Conservation (phyloP, 2,888 invertebrate species). For the Uropetala carovei region DNA sequence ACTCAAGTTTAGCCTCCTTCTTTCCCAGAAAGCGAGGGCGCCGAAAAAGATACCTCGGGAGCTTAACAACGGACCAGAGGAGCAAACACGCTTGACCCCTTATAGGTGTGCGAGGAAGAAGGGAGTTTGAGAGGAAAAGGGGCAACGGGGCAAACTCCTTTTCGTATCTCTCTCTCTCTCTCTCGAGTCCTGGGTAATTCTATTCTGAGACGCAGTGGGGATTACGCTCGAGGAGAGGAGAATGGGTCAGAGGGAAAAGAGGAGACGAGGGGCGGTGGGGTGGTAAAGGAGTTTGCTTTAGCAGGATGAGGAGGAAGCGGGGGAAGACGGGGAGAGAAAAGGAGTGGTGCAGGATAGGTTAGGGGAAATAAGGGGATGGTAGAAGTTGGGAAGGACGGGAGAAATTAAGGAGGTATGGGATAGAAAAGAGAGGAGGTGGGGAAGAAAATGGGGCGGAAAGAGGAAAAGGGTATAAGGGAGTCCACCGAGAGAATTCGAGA, state of each 20-base stretch:
- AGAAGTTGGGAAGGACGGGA: background rate
- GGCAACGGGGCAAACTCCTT: slow-evolving; percentile 9
- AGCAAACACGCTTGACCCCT: slow-evolving; percentile 23
- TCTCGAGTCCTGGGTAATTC: background rate
- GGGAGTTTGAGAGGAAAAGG: background rate
- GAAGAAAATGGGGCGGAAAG: background rate
- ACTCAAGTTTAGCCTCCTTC: background rate
- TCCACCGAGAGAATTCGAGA: background rate
- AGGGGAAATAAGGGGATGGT: background rate
- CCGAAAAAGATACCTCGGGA: slow-evolving; percentile 14
- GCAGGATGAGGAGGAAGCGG: background rate
- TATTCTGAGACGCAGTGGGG: background rate
- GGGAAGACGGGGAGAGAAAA: background rate
- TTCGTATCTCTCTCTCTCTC: background rate
- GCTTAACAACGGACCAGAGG: background rate
- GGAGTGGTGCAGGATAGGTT: background rate
- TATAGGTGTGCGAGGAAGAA: slow-evolving; percentile 3
- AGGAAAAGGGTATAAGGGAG: background rate
- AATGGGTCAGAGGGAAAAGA: background rate
- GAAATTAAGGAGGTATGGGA: background rate
- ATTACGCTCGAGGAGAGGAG: background rate
- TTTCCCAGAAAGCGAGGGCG: background rate
- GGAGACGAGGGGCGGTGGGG: background rate
- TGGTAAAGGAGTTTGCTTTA: background rate
- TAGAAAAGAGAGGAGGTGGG: background rate